Conservation (phyloP, 64 coral and sea anemone species). For the Montipora cactus region DNA sequence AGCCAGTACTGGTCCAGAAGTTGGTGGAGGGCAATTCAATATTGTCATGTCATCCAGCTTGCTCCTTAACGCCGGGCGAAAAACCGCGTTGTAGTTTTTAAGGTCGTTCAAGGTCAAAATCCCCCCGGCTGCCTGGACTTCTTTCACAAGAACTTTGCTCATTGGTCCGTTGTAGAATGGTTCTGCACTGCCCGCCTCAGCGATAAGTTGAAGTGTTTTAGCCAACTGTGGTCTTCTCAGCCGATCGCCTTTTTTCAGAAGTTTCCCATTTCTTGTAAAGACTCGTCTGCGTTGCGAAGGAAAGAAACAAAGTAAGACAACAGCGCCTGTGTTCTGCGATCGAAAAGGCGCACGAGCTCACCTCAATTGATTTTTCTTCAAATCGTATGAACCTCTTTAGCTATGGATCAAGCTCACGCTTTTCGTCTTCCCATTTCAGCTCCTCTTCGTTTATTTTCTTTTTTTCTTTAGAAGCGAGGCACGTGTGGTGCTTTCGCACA, state of each 20-base stretch:
- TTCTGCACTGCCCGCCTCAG: conserved; percentile 77
- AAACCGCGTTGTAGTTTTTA: conserved; percentile 84
- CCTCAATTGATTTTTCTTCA: too few relatives aligned
- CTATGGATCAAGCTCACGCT: too few relatives aligned
- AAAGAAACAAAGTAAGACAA: background rate
- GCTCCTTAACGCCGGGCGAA: conserved; percentile 76
- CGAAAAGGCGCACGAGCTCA: too few relatives aligned
- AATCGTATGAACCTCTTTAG: too few relatives aligned
- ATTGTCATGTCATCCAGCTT: conserved; percentile 79
- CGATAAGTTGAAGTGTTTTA: conserved; percentile 77
- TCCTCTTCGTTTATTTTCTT: too few relatives aligned
- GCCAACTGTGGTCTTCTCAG: conserved; percentile 86
- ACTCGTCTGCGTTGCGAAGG: conserved; percentile 46
- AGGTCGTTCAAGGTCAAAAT: conserved; percentile 82
- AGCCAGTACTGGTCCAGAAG: conserved; percentile 91
- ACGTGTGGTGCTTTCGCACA: too few relatives aligned
- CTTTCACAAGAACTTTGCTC: conserved; percentile 78
- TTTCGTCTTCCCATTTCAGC: too few relatives aligned
- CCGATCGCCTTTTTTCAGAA: conserved; percentile 85
- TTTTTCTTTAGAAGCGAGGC: too few relatives aligned
- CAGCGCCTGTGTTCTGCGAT: too few relatives aligned
- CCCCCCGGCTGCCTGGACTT: conserved; percentile 83
- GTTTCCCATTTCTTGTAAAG: conserved; percentile 78
- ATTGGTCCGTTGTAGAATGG: conserved; percentile 85
- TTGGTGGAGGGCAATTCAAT: conserved; percentile 86